Percentiles rank a stretch among this genome's conserved stretches.
phyloP scores from a whole-genome alignment of 2,113 vertebrate genomes.

The Empidonax alnorum region DNA sequence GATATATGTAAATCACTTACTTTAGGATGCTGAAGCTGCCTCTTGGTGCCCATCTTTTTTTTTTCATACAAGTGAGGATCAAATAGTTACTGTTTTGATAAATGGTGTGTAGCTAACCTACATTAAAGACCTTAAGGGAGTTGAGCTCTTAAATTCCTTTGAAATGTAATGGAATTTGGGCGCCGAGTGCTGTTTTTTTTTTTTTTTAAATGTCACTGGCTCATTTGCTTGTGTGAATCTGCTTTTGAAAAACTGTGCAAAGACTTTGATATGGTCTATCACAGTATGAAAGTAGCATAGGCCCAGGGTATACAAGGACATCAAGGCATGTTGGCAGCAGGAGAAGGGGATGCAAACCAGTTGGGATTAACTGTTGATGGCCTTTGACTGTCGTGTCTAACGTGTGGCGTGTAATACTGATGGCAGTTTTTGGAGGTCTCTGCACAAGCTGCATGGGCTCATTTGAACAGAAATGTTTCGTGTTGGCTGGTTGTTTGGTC shows the following conservation, averaged over 20 bases:
- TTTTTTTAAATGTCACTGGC: not conserved
- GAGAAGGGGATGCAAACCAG: not conserved
- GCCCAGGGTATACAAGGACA: not conserved
- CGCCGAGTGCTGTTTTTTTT: not conserved
- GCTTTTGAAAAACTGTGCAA: not conserved
- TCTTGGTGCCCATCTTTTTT: slow-evolving; percentile 42
- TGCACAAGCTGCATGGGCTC: not conserved
- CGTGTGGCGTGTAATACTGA: not conserved
- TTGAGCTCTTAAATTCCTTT: slow-evolving; percentile 20
- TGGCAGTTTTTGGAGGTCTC: not conserved
- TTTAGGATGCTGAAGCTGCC: slow-evolving; percentile 36
- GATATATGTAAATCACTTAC: slow-evolving; percentile 40
- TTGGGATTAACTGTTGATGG: not conserved
- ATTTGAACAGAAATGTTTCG: not conserved
- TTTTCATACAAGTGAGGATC: slow-evolving; percentile 8
- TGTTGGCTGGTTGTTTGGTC: not conserved
- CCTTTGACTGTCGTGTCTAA: not conserved
- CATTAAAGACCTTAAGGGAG: slow-evolving; percentile 29
- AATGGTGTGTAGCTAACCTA: slow-evolving; percentile 6
- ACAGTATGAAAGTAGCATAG: not conserved
- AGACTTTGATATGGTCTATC: not conserved
- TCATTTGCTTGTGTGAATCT: slow-evolving; percentile 27
- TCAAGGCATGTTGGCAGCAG: not conserved
- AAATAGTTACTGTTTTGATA: slow-evolving; percentile 48
- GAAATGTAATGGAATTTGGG: slow-evolving; percentile 19